These are phyloP conservation scores for Sminthurinus signatus DNA, from an alignment of 1,140 invertebrate genomes.

Conservation along the genomic window DNA sequence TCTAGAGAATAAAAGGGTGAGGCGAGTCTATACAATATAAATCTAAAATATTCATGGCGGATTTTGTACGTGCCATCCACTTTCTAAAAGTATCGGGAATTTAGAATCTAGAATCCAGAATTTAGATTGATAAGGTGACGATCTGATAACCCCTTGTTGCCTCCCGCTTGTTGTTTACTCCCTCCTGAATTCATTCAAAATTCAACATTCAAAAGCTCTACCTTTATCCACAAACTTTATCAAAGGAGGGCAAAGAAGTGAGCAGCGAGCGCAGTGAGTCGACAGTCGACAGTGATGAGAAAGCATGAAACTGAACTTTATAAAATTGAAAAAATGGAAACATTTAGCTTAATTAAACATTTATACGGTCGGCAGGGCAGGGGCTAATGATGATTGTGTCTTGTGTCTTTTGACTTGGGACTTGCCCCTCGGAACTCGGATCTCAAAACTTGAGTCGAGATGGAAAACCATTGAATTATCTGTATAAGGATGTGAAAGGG, in stretches of 20 bases:
- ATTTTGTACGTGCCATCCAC: too few species aligned
- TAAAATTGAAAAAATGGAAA: background rate
- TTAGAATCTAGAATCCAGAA: too few species aligned
- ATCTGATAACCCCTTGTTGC: too few species aligned
- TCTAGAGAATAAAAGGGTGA: too few species aligned
- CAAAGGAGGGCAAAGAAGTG: background rate
- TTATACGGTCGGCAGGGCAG: background rate
- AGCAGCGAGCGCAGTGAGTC: background rate
- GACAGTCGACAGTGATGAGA: background rate
- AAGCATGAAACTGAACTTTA: background rate
- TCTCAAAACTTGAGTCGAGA: too few species aligned
- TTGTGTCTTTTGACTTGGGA: background rate
- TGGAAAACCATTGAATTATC: background rate
- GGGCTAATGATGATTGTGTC: slow-evolving; percentile 1
- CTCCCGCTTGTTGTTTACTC: too few species aligned
- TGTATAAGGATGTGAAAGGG: background rate
- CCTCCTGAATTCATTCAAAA: too few species aligned
- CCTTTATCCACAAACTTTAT: background rate
- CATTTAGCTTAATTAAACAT: slow-evolving; percentile 2
- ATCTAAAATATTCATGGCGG: too few species aligned
- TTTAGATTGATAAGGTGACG: too few species aligned
- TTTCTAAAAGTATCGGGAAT: too few species aligned
- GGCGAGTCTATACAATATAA: too few species aligned
- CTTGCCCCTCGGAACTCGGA: background rate
- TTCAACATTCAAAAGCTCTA: too few species aligned